Percentiles rank a stretch among this genome's conserved stretches.
Evolutionary conservation across 1,140 invertebrate genomes (phyloP).

Genomic region (Leguminivora glycinivorella): DNA sequence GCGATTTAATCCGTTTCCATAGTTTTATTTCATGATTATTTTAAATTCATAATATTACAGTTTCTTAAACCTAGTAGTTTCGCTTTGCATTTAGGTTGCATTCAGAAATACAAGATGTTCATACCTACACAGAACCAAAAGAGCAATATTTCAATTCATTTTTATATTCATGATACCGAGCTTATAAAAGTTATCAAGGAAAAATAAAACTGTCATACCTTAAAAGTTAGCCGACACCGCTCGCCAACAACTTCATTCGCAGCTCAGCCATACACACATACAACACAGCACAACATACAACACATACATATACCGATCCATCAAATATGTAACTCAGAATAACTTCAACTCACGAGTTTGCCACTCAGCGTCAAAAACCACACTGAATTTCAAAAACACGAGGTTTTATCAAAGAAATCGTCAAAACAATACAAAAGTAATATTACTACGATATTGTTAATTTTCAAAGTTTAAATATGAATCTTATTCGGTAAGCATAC

Average conservation of each 20-base stretch:
- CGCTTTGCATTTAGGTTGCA: too few species aligned
- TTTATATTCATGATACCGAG: too few species aligned
- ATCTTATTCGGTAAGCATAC: neutral
- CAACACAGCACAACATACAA: neutral
- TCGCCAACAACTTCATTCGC: neutral
- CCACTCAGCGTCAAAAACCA: neutral
- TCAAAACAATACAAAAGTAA: neutral
- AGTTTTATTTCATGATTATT: too few species aligned
- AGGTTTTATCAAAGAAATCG: neutral
- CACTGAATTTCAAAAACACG: constrained; percentile 1
- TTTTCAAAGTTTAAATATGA: neutral
- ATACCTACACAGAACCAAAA: too few species aligned
- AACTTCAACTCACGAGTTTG: neutral
- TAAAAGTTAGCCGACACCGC: neutral
- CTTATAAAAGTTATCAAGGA: too few species aligned
- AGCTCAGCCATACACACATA: neutral
- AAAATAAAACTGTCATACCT: neutral
- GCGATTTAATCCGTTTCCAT: too few species aligned
- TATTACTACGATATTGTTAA: neutral
- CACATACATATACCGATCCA: neutral
- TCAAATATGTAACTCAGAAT: neutral
- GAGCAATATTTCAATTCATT: too few species aligned
- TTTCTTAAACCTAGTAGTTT: too few species aligned
- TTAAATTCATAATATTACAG: too few species aligned
- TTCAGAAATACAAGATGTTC: too few species aligned